phyloP scores from a whole-genome alignment of 37 sponge, comb jelly and placozoan species.

The Ephydatia muelleri region DNA sequence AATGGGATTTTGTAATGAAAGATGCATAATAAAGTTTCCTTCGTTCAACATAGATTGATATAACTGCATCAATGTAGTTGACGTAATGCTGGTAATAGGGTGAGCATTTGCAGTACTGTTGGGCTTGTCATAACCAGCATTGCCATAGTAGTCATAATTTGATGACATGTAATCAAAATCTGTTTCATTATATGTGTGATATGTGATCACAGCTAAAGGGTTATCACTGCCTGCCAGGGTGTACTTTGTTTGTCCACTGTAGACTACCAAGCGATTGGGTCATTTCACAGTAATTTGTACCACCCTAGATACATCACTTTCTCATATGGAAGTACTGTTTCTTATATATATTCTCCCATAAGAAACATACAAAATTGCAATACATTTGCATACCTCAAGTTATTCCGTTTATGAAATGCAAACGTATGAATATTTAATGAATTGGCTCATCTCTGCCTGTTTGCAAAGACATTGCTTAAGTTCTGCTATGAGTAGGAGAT shows the following conservation, averaged over 20 bases:
- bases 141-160: slow-evolving; percentile 52
- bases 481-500: no score
- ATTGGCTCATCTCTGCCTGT: no score
- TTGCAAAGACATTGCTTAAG: no score
- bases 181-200: slow-evolving; percentile 72
- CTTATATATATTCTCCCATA: no score
- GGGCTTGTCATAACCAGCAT: slow-evolving; percentile 72
- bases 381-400: no score
- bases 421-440: no score
- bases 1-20: slow-evolving; percentile 8
- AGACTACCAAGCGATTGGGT: not conserved
- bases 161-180: slow-evolving; percentile 39
- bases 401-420: no score
- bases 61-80: not conserved
- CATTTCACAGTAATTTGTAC: no score
- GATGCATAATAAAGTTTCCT: slow-evolving; percentile 9
- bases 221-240: slow-evolving; percentile 25
- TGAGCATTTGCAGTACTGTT: slow-evolving; percentile 49
- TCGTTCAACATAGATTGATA: slow-evolving; percentile 8
- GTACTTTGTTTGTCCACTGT: not conserved
- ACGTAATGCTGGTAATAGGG: slow-evolving; percentile 32
- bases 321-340: no score
- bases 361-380: no score
- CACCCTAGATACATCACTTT: no score
- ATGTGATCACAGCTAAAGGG: slow-evolving; percentile 21